Percentiles rank a stretch among this genome's conserved stretches.
Evolutionary conservation across 2,113 vertebrate genomes (phyloP).

Genomic region (Chinchilla lanigera): DNA sequence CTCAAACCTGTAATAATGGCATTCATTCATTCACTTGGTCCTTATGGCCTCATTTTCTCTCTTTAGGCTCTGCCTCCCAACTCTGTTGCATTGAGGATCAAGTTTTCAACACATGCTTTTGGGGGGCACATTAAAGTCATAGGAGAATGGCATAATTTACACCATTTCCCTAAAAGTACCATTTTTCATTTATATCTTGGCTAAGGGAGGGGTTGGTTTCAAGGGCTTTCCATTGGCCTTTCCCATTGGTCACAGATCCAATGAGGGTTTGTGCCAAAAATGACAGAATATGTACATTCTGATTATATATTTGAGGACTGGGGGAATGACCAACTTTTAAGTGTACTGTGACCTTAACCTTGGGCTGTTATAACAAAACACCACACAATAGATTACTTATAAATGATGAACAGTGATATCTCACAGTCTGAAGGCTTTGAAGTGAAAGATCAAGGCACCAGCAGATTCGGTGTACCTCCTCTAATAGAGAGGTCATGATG

Average conservation of each 20-base stretch:
- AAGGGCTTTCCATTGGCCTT: conserved; percentile 11
- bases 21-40: neutral
- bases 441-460: neutral
- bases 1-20: neutral
- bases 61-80: neutral
- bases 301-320: neutral
- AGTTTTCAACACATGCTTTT: neutral
- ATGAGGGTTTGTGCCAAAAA: neutral
- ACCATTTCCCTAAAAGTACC: neutral
- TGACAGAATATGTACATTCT: neutral
- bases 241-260: neutral
- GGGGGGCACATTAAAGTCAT: neutral
- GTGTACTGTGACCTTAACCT: neutral
- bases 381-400: neutral
- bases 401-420: neutral
- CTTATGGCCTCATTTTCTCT: neutral
- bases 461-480: neutral
- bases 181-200: conserved; percentile 3
- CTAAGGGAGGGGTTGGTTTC: neutral
- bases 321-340: neutral
- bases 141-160: neutral
- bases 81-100: neutral
- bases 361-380: neutral
- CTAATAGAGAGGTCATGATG: neutral
- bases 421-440: neutral